Evolutionary conservation across 2,113 vertebrate species (phyloP).

Genomic region (Phaetusa simplex): DNA sequence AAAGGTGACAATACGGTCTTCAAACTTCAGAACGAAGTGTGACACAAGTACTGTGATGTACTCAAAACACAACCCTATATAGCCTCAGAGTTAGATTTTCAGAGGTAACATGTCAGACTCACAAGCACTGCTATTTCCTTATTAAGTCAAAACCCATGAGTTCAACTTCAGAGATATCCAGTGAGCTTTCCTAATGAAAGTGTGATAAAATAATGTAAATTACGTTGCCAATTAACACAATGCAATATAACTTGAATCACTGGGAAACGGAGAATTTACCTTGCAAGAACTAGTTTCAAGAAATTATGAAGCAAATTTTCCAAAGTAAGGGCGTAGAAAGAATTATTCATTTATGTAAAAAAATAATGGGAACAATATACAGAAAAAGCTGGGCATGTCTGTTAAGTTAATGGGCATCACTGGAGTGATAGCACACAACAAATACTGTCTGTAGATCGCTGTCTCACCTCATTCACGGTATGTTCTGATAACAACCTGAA

Average conservation of each 20-base stretch:
- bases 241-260: neutral
- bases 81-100: neutral
- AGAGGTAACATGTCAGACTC: neutral
- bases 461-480: neutral
- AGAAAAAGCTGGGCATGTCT: neutral
- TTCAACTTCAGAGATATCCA: conserved; percentile 2
- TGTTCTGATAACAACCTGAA: neutral
- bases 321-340: neutral
- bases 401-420: neutral
- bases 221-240: neutral
- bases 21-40: neutral
- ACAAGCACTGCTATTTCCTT: neutral
- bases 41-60: neutral
- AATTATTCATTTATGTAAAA: neutral
- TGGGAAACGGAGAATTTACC: neutral
- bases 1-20: neutral
- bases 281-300: neutral
- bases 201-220: neutral
- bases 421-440: neutral
- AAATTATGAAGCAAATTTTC: neutral
- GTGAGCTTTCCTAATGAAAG: conserved; percentile 5
- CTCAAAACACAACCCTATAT: neutral
- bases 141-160: neutral
- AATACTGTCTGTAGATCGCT: neutral
- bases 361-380: neutral